Base-by-base conservation (phyloP, 2,888 invertebrate genomes). In the Amitus sp. region DNA sequence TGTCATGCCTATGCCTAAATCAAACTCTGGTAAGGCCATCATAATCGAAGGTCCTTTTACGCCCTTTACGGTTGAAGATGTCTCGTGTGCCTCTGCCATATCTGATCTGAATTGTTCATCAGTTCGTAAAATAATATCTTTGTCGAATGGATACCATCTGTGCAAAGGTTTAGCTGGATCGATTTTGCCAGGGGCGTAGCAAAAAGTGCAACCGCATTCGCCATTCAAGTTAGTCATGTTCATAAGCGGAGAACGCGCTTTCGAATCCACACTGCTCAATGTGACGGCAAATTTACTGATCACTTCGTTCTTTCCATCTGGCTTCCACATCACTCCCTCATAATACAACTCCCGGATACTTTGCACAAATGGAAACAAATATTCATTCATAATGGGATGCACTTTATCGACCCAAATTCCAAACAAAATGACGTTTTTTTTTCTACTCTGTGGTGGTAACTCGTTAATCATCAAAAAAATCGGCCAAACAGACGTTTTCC, bases 391-490 rank as follows among this genome's bases (percentile, higher is more conserved):
- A 10, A 23, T 6, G 2, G 49, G 49, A 19, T 37, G 19, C 2
- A 7, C 30, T 9, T 43, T 5, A 13, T 18, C 43, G 13, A 43
- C 27, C 43, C 43, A 43, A 23, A 43, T 18, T 4, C 43, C 19
- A 18, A 12, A 18, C 12, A 49, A 13, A 2, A 49, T 49, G 9
- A 49, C 39, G 13, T 49, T 28, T 27, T 54, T 62, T 13, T 62
- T 61, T 3, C 65, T 47, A 2, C 39, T 17, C 18, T 65, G 60
- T 6, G 65, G 66, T 2, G 66, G 52, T 0, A 68, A 23, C 48
- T 68, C 66, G 19, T 67, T 65, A 9, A 68, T 40, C 53, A 56
- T 54, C 2, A 55, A 30, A 34, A 57, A 63, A 2, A 69, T 19
- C 2, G 67, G 62, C 59, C 60, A 69, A 4, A 37, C 47, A 20